Percentiles rank a stretch among this genome's conserved stretches.
Conservation (phyloP, 1,140 invertebrate genomes). For the Marisa cornuarietis region DNA sequence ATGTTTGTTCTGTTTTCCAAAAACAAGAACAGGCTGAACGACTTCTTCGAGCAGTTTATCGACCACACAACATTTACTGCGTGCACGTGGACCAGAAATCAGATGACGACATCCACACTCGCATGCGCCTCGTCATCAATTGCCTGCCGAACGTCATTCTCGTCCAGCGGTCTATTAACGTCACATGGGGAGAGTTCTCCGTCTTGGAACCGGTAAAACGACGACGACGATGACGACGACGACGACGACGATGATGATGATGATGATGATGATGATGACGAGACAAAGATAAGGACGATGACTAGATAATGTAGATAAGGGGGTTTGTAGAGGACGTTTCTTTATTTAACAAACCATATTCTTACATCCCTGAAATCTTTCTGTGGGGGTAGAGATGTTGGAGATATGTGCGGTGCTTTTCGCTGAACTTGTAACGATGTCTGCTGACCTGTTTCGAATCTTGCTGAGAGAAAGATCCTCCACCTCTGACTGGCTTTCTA, state of each 20-base stretch:
- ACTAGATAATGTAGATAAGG: neutral
- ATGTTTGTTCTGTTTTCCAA: too few relatives aligned
- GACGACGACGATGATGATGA: neutral
- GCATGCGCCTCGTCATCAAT: slow-evolving; percentile 14
- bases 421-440: too few relatives aligned
- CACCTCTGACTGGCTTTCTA: too few relatives aligned
- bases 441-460: too few relatives aligned
- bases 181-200: slow-evolving; percentile 29
- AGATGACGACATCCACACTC: slow-evolving; percentile 2
- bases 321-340: too few relatives aligned
- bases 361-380: too few relatives aligned
- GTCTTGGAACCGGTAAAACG: slow-evolving; percentile 27
- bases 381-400: too few relatives aligned
- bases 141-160: slow-evolving; percentile 54
- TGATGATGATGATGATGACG: neutral
- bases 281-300: neutral
- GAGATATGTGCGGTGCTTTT: too few relatives aligned
- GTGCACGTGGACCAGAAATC: slow-evolving; percentile 42
- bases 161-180: slow-evolving; percentile 18
- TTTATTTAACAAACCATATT: too few relatives aligned
- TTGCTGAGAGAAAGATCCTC: too few relatives aligned
- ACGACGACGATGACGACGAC: too few relatives aligned
- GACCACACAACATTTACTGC: slow-evolving; percentile 26
- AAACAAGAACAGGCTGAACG: slow-evolving; percentile 25
- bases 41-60: slow-evolving; percentile 18